These are phyloP conservation scores for Lasius platythorax DNA, from an alignment of 2,888 invertebrate genomes.

Conservation along the genomic window DNA sequence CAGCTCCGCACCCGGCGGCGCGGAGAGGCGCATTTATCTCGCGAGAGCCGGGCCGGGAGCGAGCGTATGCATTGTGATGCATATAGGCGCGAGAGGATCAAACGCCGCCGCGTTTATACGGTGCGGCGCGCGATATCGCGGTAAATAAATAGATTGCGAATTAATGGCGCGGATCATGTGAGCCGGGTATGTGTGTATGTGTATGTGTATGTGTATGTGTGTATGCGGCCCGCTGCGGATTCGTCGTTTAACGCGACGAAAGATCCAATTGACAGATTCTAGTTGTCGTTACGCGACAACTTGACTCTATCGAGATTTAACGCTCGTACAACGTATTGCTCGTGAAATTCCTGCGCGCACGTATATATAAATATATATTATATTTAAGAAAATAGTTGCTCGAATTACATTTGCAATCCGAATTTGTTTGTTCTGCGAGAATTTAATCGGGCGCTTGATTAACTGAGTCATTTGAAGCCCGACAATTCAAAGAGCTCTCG, in stretches of 20 bases:
- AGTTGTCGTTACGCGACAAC: not conserved
- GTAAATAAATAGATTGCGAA: slow-evolving; percentile 55
- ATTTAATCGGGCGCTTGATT: slow-evolving; percentile 35
- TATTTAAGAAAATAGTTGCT: not conserved
- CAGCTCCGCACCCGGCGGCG: slow-evolving; percentile 31
- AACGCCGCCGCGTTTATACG: slow-evolving; percentile 28
- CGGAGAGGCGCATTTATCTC: slow-evolving; percentile 32
- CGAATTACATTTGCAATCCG: not conserved
- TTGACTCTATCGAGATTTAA: not conserved
- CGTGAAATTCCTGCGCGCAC: not conserved
- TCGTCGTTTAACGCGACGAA: slow-evolving; percentile 39
- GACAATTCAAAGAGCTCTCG: slow-evolving; percentile 2
- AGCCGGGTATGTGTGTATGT: not conserved
- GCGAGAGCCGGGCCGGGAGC: not conserved
- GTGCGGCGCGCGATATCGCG: slow-evolving; percentile 23
- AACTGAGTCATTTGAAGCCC: not conserved
- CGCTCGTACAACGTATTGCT: not conserved
- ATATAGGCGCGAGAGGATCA: slow-evolving; percentile 43
- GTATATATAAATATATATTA: not conserved
- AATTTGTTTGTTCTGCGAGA: not conserved
- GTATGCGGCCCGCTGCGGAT: not conserved
- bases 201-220: not conserved
- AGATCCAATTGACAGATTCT: slow-evolving; percentile 3
- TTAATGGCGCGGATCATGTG: slow-evolving; percentile 33
- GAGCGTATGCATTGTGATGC: slow-evolving; percentile 38